Evolutionary conservation across 2,888 invertebrate genomes (phyloP).

Genomic region (Netelia inedita): DNA sequence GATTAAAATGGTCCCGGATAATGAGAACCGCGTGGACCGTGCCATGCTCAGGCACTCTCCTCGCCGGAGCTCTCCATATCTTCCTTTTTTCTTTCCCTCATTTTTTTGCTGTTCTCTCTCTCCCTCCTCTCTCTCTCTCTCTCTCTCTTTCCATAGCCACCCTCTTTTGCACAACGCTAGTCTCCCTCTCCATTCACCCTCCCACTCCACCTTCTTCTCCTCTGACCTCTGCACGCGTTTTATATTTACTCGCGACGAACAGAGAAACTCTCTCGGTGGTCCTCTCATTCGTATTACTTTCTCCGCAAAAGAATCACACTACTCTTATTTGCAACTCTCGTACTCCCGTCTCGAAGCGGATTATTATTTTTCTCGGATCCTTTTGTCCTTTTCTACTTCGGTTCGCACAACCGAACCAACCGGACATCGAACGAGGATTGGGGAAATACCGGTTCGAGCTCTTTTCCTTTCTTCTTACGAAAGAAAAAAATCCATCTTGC

Average conservation of each 20-base stretch:
- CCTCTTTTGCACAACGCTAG: constrained; percentile 19
- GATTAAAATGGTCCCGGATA: constrained; percentile 80
- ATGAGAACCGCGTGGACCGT: constrained; percentile 77
- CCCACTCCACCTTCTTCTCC: constrained; percentile 61
- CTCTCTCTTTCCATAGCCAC: constrained; percentile 26
- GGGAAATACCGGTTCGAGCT: not conserved
- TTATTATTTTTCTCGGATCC: constrained; percentile 13
- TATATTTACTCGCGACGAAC: constrained; percentile 19
- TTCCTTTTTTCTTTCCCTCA: constrained; percentile 51
- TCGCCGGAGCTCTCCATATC: constrained; percentile 48
- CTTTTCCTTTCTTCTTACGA: not conserved
- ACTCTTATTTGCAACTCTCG: constrained; percentile 34
- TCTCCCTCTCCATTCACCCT: constrained; percentile 32
- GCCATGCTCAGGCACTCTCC: constrained; percentile 53
- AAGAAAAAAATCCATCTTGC: not conserved
- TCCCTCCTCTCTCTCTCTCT: constrained; percentile 25
- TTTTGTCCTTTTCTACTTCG: not conserved
- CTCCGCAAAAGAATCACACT: constrained; percentile 32
- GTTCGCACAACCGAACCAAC: not conserved
- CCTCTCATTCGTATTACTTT: constrained; percentile 34
- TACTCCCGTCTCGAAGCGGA: constrained; percentile 2
- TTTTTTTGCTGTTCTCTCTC: constrained; percentile 22
- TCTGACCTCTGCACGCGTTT: constrained; percentile 37
- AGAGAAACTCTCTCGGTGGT: constrained; percentile 5
- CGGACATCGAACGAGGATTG: constrained; percentile 7